Evolutionary conservation across 2,113 vertebrate genomes (phyloP).

Genomic region (Sturnira hondurensis): DNA sequence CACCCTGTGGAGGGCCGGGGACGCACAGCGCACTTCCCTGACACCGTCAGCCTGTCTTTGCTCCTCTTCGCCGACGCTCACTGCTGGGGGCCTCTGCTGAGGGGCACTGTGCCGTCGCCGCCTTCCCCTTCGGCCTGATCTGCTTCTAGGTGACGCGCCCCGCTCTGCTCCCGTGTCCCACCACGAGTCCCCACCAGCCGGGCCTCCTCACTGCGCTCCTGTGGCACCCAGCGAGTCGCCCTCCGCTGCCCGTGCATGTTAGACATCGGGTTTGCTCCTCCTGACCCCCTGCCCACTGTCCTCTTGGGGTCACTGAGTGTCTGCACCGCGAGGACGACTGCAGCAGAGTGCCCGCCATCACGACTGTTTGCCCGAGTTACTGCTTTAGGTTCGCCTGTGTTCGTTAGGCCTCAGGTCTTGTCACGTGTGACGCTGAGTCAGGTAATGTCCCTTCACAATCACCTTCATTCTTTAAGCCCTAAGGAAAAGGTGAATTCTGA

Average conservation of each 20-base stretch:
- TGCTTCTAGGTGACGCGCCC: rapidly evolving
- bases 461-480: not conserved
- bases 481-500: not conserved
- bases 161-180: rapidly evolving
- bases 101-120: rapidly evolving
- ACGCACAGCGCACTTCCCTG: rapidly evolving
- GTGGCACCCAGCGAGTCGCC: rapidly evolving
- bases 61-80: rapidly evolving
- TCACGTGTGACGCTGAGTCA: not conserved
- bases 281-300: not conserved
- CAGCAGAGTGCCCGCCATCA: rapidly evolving
- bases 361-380: rapidly evolving
- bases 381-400: not conserved
- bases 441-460: not conserved
- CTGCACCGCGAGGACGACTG: rapidly evolving
- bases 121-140: not conserved
- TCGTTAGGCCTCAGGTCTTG: not conserved
- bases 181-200: rapidly evolving
- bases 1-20: not conserved
- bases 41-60: not conserved
- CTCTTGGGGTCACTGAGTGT: rapidly evolving
- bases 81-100: rapidly evolving
- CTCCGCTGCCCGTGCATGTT: rapidly evolving
- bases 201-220: not conserved
- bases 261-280: rapidly evolving